These are phyloP conservation scores for Endotricha flammealis DNA, from an alignment of 2,888 invertebrate species.

Conservation along the genomic window DNA sequence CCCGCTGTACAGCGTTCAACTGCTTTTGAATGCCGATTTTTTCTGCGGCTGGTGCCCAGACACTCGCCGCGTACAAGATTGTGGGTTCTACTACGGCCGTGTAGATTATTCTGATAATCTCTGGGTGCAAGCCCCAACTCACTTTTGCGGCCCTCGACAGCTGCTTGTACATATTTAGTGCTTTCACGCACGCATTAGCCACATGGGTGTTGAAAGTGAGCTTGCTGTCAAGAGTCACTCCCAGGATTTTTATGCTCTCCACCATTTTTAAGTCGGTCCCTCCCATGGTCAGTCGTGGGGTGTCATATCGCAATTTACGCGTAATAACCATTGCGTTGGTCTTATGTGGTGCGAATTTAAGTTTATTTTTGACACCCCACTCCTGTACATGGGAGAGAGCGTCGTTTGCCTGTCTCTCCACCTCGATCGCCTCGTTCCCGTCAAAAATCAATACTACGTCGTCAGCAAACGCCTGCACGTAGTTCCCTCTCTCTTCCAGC, in stretches of 20 bases:
- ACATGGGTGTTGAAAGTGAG: slow-evolving; percentile 1
- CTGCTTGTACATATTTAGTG: too few species aligned
- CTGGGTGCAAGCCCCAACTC: neutral
- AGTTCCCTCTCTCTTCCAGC: neutral
- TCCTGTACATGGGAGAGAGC: neutral
- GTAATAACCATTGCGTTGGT: too few species aligned
- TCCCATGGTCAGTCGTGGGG: neutral
- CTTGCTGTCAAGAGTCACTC: neutral
- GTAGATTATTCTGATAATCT: neutral
- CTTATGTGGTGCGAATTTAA: neutral
- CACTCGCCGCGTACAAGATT: neutral
- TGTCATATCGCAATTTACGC: neutral
- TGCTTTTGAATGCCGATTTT: neutral
- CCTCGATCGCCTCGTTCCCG: too few species aligned
- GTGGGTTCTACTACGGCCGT: neutral
- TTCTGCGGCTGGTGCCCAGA: slow-evolving; percentile 1
- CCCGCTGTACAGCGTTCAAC: neutral
- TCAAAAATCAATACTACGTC: neutral
- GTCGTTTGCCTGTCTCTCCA: neutral
- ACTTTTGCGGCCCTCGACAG: too few species aligned
- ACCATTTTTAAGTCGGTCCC: neutral
- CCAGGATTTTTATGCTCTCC: neutral
- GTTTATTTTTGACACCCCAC: slow-evolving; percentile 5
- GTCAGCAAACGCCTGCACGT: neutral
- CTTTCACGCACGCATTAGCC: neutral